Evolutionary conservation across 2,797 vertebrate species (phyloP).

Genomic region (Fringilla coelebs): DNA sequence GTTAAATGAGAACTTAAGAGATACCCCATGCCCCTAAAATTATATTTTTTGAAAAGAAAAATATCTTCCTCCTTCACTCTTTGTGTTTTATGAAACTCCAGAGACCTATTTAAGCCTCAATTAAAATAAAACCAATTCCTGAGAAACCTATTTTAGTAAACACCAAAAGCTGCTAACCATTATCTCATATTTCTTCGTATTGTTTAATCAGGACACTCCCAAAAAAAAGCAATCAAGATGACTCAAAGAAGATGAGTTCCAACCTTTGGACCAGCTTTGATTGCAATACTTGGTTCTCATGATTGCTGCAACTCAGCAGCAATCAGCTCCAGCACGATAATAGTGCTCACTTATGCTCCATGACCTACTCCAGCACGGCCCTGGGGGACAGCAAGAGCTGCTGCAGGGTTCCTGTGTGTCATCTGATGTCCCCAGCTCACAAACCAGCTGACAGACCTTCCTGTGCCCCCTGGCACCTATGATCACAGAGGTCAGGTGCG

Average conservation of each 20-base stretch:
- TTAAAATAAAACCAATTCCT: neutral
- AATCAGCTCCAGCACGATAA: neutral
- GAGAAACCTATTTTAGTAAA: neutral
- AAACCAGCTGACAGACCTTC: neutral
- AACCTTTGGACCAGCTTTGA: constrained; percentile 32
- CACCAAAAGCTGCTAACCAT: neutral
- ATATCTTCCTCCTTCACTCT: neutral
- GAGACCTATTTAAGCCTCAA: neutral
- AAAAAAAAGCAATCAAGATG: constrained; percentile 23
- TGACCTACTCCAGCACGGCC: neutral
- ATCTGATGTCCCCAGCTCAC: neutral
- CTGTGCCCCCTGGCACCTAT: neutral
- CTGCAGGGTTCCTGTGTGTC: accelerated
- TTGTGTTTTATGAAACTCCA: neutral
- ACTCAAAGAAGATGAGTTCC: constrained; percentile 21
- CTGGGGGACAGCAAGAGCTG: neutral
- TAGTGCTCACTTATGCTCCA: neutral
- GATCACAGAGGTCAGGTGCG: neutral
- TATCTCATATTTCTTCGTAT: constrained; percentile 4
- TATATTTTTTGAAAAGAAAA: neutral
- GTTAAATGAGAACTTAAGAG: neutral
- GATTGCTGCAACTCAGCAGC: constrained; percentile 22
- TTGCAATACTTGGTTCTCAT: neutral
- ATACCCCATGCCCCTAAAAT: neutral
- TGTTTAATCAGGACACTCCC: constrained; percentile 52